Evolutionary conservation across 2,888 invertebrate species (phyloP), one percentile per base, ranked within the genome.

Genomic region (Lochmaea capreae): DNA sequence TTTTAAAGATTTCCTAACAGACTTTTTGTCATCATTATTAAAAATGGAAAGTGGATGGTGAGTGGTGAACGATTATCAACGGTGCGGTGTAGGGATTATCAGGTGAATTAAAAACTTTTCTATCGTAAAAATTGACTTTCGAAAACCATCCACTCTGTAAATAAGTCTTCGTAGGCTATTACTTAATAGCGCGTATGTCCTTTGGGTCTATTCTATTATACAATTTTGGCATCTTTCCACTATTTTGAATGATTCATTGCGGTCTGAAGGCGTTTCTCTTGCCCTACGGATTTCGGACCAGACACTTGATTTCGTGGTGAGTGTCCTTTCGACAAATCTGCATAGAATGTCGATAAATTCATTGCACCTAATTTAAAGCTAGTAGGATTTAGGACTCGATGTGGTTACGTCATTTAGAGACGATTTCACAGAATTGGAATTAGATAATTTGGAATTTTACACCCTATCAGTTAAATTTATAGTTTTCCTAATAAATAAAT

Each of bases 321-420:
- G 72, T 74, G 75, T 71, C 74, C 70, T 73, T 76, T 72, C 74
- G 43, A 65, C 71, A 61, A 77, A 82, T 82, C 81, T 83, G 79
- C 83, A 83, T 82, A 82, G 78, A 80, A 81, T 77, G 75, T 75
- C 79, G 78, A 83, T 83, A 82, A 83, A 83, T 83, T 83, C 81
- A 82, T 82, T 81, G 81, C 81, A 78, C 76, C 78, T 83, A 83
- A 83, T 83, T 83, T 83, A 83, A 82, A 82, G 80, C 80, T 81
- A 80, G 80, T 80, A 80, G 79, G 79, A 75, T 81, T 77, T 76
- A 4, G 76, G 58, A 33, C 22, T 26, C 46, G 58, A 11, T 16
- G 65, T 26, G 42, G 43, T 65, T 58, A 39, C 42, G 11, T 63
- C 33, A 39, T 39, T 39, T 39, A 8, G 1, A 39, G 9, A 39